Evolutionary conservation across 2,888 invertebrate species (phyloP), one percentile per base, ranked within the genome.

Genomic region (Timema podura): DNA sequence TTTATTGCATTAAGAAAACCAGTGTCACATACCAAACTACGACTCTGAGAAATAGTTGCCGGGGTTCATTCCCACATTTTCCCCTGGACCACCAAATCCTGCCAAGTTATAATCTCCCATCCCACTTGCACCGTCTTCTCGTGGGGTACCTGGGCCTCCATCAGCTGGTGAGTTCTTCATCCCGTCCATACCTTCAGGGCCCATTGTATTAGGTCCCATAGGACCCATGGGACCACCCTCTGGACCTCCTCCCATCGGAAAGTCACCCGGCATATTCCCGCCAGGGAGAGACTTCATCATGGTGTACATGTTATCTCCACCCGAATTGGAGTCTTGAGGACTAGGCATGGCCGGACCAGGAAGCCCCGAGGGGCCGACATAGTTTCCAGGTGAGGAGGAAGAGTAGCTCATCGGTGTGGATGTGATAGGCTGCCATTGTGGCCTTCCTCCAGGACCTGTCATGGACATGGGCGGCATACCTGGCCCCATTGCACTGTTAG

Each of bases 91-190:
- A 77, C 91, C 90, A 81, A 91, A 95, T 82, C 92, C 89, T 82
- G 93, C 90, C 79, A 96, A 87, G 85, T 94, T 95, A 85, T 96
- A 96, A 81, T 96, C 96, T 76, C 93, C 93, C 94, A 96, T 96
- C 74, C 96, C 95, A 76, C 93, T 92, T 71, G 93, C 93, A 69
- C 94, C 93, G 82, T 96, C 96, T 82, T 96, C 97, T 75, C 97
- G 86, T 67, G 97, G 97, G 78, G 97, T 97, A 47, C 96, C 93
- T 11, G 96, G 96, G 65, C 93, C 93, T 64, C 92, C 93, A 78
- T 95, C 95, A n/a, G 96, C 96, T 68, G 97, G 97, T 74, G 97
- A 97, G 80, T 95, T 96, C 83, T 98, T 98, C 96, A 98, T 97
- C 71, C 95, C 96, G 80, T 97, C 97, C 82, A 96, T 88, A 59